Conservation (phyloP, 2,797 vertebrate species). For the Urosaurus nigricauda region DNA sequence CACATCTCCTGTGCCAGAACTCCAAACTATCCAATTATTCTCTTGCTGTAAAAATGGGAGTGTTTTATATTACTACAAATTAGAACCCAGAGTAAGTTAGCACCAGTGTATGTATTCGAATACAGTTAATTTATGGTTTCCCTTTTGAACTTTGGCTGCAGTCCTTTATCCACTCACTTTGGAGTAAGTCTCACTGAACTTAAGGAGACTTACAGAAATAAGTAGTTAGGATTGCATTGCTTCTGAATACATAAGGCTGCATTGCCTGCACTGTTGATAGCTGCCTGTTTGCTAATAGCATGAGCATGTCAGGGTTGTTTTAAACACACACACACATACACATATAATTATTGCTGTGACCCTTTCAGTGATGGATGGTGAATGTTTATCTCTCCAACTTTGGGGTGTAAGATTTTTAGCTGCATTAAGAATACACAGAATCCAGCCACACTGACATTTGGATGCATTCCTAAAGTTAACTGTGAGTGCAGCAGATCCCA, state of each 20-base stretch:
- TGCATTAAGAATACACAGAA: no score
- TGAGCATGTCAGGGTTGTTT: neutral
- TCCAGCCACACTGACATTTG: no score
- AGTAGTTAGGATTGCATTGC: neutral
- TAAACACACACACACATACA: no score
- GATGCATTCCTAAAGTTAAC: no score
- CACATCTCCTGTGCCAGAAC: conserved; percentile 37
- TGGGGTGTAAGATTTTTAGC: no score
- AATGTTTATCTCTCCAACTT: no score
- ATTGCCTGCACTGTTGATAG: neutral
- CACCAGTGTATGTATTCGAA: neutral
- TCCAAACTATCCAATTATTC: neutral
- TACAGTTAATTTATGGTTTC: neutral
- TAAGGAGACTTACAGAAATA: neutral
- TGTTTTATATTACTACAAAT: neutral
- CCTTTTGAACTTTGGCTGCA: neutral
- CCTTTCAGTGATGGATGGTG: no score
- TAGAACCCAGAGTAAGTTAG: neutral
- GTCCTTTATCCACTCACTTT: neutral
- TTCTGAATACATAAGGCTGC: neutral
- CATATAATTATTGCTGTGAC: no score
- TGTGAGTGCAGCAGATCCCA: neutral
- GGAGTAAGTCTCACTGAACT: neutral
- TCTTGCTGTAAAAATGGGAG: neutral
- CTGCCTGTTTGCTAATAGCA: neutral